Percentiles rank a stretch among this genome's conserved stretches.
Conservation (phyloP, 2,888 invertebrate species). For the Oscheius sp. region DNA sequence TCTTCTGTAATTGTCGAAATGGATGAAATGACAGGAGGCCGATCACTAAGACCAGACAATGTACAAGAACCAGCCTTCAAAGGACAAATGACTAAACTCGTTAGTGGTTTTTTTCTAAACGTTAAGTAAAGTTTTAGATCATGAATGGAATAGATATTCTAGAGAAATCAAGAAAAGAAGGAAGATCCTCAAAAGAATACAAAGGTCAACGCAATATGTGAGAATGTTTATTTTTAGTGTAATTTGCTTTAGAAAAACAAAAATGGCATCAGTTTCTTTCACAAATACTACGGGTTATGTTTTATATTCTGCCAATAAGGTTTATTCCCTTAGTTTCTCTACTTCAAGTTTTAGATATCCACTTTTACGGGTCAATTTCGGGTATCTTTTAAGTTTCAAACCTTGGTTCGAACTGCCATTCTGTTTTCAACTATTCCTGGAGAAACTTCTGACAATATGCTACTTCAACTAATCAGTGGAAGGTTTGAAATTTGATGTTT, state of each 20-base stretch:
- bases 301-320: conserved; percentile 40
- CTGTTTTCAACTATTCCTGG: conserved; percentile 46
- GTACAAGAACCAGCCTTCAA: conserved; percentile 34
- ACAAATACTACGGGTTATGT: conserved; percentile 54
- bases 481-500: conserved; percentile 31
- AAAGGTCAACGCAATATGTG: conserved; percentile 54
- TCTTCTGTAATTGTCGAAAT: conserved; percentile 45
- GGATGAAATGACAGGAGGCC: conserved; percentile 58
- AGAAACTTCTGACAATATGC: conserved; percentile 41
- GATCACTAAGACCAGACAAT: conserved; percentile 35
- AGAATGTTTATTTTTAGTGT: not conserved
- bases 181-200: conserved; percentile 38
- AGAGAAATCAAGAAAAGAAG: conserved; percentile 28
- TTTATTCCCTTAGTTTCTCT: not conserved
- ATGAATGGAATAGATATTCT: conserved; percentile 50
- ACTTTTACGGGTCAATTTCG: conserved; percentile 50
- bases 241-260: conserved; percentile 42
- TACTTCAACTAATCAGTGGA: conserved; percentile 49
- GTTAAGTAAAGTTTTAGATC: conserved; percentile 16
- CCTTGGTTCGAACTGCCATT: conserved; percentile 52
- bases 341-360: conserved; percentile 31
- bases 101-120: not conserved
- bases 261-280: conserved; percentile 49
- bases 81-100: conserved; percentile 41
- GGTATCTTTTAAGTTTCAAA: conserved; percentile 66